Conservation (phyloP, 2,113 vertebrate species). For the Rana temporaria region DNA sequence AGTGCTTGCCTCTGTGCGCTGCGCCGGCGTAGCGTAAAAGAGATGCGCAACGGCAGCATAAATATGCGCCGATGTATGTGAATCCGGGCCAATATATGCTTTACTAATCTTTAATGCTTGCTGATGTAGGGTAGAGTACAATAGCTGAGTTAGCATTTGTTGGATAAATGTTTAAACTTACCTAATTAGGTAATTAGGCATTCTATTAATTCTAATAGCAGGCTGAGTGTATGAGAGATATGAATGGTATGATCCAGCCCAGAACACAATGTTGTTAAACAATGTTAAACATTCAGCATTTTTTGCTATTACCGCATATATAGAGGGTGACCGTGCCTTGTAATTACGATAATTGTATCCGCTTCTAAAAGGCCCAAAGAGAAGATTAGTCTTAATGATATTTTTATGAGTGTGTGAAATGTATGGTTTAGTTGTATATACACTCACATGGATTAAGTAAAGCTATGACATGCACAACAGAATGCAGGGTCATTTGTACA, state of each 20-base stretch:
- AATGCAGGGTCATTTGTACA: background rate
- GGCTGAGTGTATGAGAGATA: background rate
- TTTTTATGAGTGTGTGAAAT: constrained; percentile 28
- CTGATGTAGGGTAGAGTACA: constrained; percentile 14
- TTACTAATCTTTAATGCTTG: no score
- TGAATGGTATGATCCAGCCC: background rate
- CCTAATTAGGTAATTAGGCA: constrained; percentile 35
- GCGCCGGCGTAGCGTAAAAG: no score
- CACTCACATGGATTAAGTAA: background rate
- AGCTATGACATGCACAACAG: background rate
- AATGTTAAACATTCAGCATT: background rate
- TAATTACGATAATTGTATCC: constrained; percentile 46
- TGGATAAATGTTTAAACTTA: constrained; percentile 1
- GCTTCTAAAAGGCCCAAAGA: constrained; percentile 26
- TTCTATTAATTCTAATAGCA: background rate
- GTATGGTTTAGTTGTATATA: constrained; percentile 19
- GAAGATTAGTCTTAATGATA: constrained; percentile 41
- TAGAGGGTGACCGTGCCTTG: constrained; percentile 37
- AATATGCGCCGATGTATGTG: no score
- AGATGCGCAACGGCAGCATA: no score
- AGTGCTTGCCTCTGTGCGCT: no score
- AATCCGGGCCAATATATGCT: no score
- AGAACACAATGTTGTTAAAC: background rate
- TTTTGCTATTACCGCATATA: constrained; percentile 13
- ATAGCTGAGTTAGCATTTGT: constrained; percentile 8